Conservation (phyloP, 2,888 invertebrate genomes). For the Ectobius pallidus region DNA sequence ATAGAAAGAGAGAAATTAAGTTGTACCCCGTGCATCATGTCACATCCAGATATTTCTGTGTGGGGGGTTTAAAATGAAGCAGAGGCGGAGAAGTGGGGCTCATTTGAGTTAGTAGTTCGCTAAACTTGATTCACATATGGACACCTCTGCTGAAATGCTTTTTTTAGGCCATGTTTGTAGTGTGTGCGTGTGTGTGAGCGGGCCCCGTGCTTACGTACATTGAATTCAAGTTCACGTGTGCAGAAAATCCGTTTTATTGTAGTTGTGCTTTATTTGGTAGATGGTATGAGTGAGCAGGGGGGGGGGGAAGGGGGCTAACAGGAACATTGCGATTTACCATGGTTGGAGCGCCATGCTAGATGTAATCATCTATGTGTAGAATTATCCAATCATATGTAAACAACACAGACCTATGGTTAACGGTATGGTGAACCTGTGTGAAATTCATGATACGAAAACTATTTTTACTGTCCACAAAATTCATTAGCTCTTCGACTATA, state of each 20-base stretch:
- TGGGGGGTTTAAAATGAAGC: too few species aligned
- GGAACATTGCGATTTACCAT: slow-evolving; percentile 14
- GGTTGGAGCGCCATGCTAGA: too few species aligned
- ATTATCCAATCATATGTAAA: slow-evolving; percentile 4
- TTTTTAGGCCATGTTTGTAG: background rate
- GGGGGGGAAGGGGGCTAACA: background rate
- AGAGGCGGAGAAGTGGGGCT: too few species aligned
- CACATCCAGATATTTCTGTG: too few species aligned
- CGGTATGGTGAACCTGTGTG: background rate
- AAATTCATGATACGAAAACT: background rate
- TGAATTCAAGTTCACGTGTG: slow-evolving; percentile 5
- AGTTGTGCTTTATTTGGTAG: background rate
- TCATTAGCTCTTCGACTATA: background rate
- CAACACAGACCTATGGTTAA: background rate
- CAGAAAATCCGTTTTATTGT: slow-evolving; percentile 21
- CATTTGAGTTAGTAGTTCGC: too few species aligned
- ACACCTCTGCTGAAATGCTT: background rate
- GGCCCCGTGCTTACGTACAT: background rate
- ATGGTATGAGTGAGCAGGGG: background rate
- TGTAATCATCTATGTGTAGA: slow-evolving; percentile 6
- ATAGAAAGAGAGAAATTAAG: too few species aligned
- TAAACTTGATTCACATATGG: background rate
- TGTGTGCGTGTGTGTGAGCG: background rate
- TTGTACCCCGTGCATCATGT: too few species aligned
- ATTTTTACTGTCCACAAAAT: background rate